Percentiles rank a stretch among this genome's conserved stretches.
Conservation (phyloP, 2,113 vertebrate genomes). For the Tapirus terrestris region DNA sequence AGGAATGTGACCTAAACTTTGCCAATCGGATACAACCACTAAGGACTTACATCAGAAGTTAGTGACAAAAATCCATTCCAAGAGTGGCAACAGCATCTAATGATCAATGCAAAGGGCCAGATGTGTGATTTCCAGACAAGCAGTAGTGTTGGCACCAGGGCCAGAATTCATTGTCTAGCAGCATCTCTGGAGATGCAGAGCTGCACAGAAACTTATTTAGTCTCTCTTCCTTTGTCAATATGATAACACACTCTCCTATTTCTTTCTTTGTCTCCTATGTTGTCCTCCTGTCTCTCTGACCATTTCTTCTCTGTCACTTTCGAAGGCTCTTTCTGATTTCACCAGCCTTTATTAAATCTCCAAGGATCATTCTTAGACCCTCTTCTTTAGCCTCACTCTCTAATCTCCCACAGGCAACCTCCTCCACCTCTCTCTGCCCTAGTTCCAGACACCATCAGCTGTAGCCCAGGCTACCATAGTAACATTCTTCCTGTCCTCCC, state of each 20-base stretch:
- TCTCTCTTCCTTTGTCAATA: not conserved
- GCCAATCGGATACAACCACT: not conserved
- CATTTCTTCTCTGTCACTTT: not conserved
- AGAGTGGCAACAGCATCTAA: not conserved
- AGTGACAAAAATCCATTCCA: not conserved
- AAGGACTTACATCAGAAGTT: not conserved
- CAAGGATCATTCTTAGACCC: not conserved
- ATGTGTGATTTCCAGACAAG: not conserved
- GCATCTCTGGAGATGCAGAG: not conserved
- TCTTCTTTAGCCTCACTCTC: not conserved
- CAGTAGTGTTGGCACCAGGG: not conserved
- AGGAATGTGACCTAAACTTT: not conserved
- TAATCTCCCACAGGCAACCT: not conserved
- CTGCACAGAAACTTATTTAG: not conserved
- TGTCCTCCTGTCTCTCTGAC: not conserved
- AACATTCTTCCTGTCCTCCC: not conserved
- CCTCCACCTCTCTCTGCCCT: not conserved
- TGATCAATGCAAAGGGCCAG: not conserved
- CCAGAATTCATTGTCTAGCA: not conserved
- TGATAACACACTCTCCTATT: not conserved
- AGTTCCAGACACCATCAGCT: not conserved
- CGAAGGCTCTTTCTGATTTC: not conserved
- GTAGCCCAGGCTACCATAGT: not conserved
- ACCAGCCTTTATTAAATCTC: not conserved
- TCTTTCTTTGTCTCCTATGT: not conserved